phyloP scores from a whole-genome alignment of 2,888 invertebrate genomes.

The Tribolium freemani region DNA sequence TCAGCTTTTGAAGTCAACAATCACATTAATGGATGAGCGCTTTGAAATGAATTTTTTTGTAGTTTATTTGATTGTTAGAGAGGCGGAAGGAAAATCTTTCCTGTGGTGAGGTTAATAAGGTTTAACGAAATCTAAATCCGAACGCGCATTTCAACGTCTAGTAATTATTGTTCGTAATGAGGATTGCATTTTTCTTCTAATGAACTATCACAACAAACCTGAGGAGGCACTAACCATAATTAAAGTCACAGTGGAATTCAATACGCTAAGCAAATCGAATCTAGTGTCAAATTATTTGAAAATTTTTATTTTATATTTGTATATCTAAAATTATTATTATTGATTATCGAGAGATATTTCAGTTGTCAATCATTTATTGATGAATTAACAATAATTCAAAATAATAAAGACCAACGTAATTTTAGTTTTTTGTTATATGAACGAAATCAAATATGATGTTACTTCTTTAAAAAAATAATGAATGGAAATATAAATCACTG shows the following conservation, averaged over 20 bases:
- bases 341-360: too few relatives aligned
- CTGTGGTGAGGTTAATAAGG: not conserved
- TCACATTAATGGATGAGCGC: not conserved
- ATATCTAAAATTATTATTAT: too few relatives aligned
- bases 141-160: slow-evolving; percentile 1
- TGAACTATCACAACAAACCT: not conserved
- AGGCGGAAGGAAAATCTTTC: not conserved
- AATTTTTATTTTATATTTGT: too few relatives aligned
- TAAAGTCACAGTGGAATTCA: not conserved
- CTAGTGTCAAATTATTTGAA: too few relatives aligned
- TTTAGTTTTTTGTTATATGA: not conserved
- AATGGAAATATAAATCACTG: not conserved
- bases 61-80: not conserved
- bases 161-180: slow-evolving; percentile 21
- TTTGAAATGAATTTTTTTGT: slow-evolving; percentile 5
- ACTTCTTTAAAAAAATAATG: not conserved
- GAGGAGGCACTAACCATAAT: not conserved
- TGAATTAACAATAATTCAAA: too few relatives aligned
- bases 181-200: slow-evolving; percentile 2
- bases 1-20: slow-evolving; percentile 4
- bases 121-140: not conserved
- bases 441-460: not conserved
- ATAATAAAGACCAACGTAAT: too few relatives aligned
- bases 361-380: too few relatives aligned
- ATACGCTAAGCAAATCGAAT: too few relatives aligned